These are phyloP conservation scores for Sebastolobus alascanus DNA, from an alignment of 2,797 vertebrate genomes.

Conservation along the genomic window DNA sequence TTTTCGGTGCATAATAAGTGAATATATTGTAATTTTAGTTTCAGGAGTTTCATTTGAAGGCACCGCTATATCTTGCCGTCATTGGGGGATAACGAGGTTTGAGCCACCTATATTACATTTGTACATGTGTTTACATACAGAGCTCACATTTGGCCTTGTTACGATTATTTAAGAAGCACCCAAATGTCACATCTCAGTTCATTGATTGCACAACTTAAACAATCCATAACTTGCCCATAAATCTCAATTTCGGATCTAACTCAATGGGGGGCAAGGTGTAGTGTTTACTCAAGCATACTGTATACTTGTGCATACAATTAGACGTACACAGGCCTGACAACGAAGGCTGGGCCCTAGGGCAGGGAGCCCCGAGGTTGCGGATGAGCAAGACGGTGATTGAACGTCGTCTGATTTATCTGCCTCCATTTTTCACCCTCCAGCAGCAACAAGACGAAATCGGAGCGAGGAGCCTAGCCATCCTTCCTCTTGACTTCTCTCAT, in stretches of 20 bases:
- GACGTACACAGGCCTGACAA: conserved; percentile 36
- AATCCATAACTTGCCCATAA: conserved; percentile 1
- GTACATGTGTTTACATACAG: not conserved
- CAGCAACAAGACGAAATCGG: conserved; percentile 55
- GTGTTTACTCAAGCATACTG: conserved; percentile 44
- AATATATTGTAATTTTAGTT: too few relatives aligned
- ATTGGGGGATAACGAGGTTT: not conserved
- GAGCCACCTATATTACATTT: not conserved
- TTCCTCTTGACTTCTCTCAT: conserved; percentile 45
- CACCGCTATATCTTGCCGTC: not conserved
- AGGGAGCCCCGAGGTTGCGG: conserved; percentile 54
- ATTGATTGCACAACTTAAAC: not conserved
- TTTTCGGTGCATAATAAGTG: too few relatives aligned
- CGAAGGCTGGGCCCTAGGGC: conserved; percentile 29
- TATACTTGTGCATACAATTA: conserved; percentile 53
- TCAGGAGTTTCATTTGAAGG: rapidly evolving
- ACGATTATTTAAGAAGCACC: not conserved
- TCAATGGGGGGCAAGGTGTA: not conserved
- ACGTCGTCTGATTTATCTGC: conserved; percentile 67
- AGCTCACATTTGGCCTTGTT: not conserved
- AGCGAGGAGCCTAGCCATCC: conserved; percentile 41
- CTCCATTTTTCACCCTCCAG: conserved; percentile 75
- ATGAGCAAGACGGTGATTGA: conserved; percentile 67
- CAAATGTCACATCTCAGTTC: not conserved
- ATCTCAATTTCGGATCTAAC: conserved; percentile 12